Percentiles rank a stretch among this genome's conserved stretches.
Evolutionary conservation across 2,888 invertebrate genomes (phyloP).

Genomic region (Eubasilissa splendida): DNA sequence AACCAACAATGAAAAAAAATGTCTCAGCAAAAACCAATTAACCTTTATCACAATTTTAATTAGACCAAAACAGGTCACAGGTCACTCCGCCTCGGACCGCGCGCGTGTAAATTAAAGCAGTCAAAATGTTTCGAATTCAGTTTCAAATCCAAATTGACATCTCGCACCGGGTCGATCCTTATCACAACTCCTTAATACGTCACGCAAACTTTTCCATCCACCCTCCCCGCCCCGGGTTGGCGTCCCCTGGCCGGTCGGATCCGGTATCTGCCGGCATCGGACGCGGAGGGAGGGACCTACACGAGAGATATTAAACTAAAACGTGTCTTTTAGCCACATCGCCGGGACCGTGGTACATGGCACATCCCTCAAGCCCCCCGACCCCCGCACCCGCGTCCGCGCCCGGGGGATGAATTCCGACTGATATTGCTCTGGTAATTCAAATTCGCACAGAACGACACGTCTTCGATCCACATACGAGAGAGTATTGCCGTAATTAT

Average conservation of each 20-base stretch:
- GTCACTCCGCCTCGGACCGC: conserved; percentile 4
- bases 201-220: conserved; percentile 26
- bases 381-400: conserved; percentile 1
- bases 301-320: conserved; percentile 58
- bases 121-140: conserved; percentile 27
- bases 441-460: conserved; percentile 54
- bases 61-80: conserved; percentile 11
- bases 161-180: conserved; percentile 25
- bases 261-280: conserved; percentile 14
- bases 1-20: not conserved
- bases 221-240: not conserved
- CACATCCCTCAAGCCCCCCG: conserved; percentile 4
- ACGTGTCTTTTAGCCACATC: conserved; percentile 56
- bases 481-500: conserved; percentile 51
- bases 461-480: conserved; percentile 49
- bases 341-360: conserved; percentile 36
- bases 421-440: conserved; percentile 52
- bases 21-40: conserved; percentile 18
- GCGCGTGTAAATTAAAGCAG: conserved; percentile 8
- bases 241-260: conserved; percentile 8
- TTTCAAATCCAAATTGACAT: conserved; percentile 32
- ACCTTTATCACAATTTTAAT: conserved; percentile 39
- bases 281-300: conserved; percentile 43
- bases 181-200: conserved; percentile 37
- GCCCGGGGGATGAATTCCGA: not conserved